Evolutionary conservation across 2,888 invertebrate genomes (phyloP).

Genomic region (Polia nebulosa): DNA sequence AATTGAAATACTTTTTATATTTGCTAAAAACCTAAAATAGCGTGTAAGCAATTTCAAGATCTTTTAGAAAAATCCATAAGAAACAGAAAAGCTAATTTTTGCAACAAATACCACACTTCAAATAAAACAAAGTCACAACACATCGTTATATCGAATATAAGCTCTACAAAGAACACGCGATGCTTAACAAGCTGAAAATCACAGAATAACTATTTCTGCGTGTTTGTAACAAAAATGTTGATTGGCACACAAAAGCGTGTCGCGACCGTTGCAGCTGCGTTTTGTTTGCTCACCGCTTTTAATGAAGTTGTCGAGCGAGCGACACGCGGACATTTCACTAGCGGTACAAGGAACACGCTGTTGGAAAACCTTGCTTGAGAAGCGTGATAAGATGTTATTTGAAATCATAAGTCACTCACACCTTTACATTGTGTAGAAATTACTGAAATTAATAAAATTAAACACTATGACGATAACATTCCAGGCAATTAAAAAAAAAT

Average conservation of each 20-base stretch:
- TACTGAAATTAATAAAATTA: background rate
- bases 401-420: background rate
- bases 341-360: conserved; percentile 49
- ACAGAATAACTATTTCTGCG: conserved; percentile 52
- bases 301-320: conserved; percentile 81
- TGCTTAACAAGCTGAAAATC: conserved; percentile 53
- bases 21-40: background rate
- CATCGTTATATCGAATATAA: conserved; percentile 24
- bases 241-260: conserved; percentile 82
- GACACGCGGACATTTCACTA: conserved; percentile 56
- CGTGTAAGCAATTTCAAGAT: background rate
- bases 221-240: conserved; percentile 73
- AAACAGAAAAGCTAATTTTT: background rate
- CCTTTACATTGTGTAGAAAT: background rate
- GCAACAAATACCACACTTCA: background rate
- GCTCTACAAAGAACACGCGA: conserved; percentile 22
- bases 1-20: background rate
- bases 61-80: background rate
- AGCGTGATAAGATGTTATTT: background rate
- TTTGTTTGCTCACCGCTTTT: conserved; percentile 78
- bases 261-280: conserved; percentile 65
- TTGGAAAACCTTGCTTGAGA: conserved; percentile 3
- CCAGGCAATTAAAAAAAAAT: too few species aligned
- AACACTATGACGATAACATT: too few species aligned
- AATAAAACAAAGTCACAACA: conserved; percentile 15